Evolutionary conservation across 2,888 invertebrate genomes (phyloP).

Genomic region (Linnaemya vulpina): DNA sequence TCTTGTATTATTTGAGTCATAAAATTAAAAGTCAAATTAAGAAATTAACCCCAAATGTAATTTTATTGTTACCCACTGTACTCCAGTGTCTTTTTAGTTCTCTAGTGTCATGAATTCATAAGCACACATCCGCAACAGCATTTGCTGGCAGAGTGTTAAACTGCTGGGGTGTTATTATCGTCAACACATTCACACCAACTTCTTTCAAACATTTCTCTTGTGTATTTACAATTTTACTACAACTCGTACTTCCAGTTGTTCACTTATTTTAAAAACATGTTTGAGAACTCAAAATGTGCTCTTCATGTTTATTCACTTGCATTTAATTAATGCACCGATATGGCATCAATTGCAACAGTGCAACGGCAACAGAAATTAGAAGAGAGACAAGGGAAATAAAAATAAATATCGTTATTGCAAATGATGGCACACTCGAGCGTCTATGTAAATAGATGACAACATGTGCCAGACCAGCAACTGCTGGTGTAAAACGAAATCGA

Average conservation of each 20-base stretch:
- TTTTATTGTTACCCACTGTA: neutral
- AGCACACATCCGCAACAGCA: conserved; percentile 8
- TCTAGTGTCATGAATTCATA: conserved; percentile 20
- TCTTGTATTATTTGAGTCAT: too few relatives aligned
- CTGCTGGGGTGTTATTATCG: conserved; percentile 8
- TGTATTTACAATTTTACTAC: conserved; percentile 20
- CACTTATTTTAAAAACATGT: conserved; percentile 20
- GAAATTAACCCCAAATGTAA: neutral
- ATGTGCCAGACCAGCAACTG: neutral
- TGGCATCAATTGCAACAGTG: conserved; percentile 39
- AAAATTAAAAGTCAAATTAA: neutral
- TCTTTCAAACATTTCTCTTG: conserved; percentile 12
- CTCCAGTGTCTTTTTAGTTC: neutral
- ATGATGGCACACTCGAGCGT: conserved; percentile 9
- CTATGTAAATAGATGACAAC: neutral
- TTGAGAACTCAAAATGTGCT: conserved; percentile 44
- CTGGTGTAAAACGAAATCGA: too few relatives aligned
- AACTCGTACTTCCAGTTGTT: conserved; percentile 8
- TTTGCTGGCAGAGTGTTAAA: conserved; percentile 21
- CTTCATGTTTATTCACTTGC: conserved; percentile 44
- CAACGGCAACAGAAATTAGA: conserved; percentile 41
- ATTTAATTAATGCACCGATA: conserved; percentile 61
- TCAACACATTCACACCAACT: conserved; percentile 8
- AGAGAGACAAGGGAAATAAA: conserved; percentile 56
- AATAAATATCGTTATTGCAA: conserved; percentile 54